phyloP scores from a whole-genome alignment of 1,140 invertebrate species.

The Cydia strobilella region DNA sequence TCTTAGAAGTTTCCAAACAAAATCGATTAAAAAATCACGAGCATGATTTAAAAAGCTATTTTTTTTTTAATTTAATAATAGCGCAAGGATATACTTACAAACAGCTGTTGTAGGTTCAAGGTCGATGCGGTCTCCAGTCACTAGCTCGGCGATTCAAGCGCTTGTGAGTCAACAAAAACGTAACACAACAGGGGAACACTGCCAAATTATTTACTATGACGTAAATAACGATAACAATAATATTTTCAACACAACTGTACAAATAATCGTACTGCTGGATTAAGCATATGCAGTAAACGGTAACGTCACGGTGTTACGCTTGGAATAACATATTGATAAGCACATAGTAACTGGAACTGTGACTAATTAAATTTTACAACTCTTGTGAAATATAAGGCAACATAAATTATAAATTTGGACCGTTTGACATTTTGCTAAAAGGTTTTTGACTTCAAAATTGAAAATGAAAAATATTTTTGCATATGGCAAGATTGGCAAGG shows the following conservation, averaged over 20 bases:
- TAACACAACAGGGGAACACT: conserved; percentile 50
- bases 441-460: background rate
- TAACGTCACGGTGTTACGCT: conserved; percentile 14
- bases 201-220: conserved; percentile 68
- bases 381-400: conserved; percentile 29
- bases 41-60: background rate
- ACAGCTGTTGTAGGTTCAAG: conserved; percentile 69
- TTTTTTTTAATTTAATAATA: conserved; percentile 20
- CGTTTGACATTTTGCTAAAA: conserved; percentile 27
- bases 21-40: background rate
- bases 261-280: conserved; percentile 32
- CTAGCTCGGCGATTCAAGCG: conserved; percentile 45
- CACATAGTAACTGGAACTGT: background rate
- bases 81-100: conserved; percentile 49
- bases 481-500: conserved; percentile 21
- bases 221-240: conserved; percentile 58
- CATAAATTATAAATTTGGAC: conserved; percentile 25
- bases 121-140: conserved; percentile 51
- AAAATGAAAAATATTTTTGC: background rate
- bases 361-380: conserved; percentile 10
- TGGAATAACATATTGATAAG: background rate
- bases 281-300: background rate
- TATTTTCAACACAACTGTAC: conserved; percentile 54
- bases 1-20: background rate
- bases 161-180: conserved; percentile 56